Percentiles rank a stretch among this genome's conserved stretches.
Conservation (phyloP, 2,113 vertebrate genomes). For the Catagonus wagneri region DNA sequence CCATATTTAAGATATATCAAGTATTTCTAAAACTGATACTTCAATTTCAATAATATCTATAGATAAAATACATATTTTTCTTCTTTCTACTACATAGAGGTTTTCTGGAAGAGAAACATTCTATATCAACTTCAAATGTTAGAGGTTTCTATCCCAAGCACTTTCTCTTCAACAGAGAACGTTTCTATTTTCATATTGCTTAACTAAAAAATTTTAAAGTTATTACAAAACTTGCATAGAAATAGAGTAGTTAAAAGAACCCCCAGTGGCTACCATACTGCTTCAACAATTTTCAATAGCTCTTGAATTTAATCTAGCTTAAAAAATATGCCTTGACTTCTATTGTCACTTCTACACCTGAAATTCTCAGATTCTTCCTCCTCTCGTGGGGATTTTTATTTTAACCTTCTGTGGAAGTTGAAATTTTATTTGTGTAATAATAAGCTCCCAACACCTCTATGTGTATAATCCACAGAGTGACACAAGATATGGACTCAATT, state of each 20-base stretch:
- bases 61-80: slow-evolving; percentile 27
- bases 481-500: background rate
- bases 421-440: background rate
- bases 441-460: background rate
- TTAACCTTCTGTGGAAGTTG: background rate
- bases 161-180: background rate
- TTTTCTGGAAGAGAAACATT: background rate
- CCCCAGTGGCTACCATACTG: background rate
- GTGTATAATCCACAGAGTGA: background rate
- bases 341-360: background rate
- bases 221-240: background rate
- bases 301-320: background rate
- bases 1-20: slow-evolving; percentile 39
- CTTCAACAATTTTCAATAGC: background rate
- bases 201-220: background rate
- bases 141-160: background rate
- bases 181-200: slow-evolving; percentile 8
- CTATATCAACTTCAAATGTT: background rate
- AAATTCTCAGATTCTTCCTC: slow-evolving; percentile 28
- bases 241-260: slow-evolving; percentile 34
- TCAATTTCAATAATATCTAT: background rate
- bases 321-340: background rate
- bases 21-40: slow-evolving; percentile 42
- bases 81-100: background rate
- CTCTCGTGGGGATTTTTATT: background rate